Evolutionary conservation across 2,797 vertebrate genomes (phyloP).

Genomic region (Lates japonicus): DNA sequence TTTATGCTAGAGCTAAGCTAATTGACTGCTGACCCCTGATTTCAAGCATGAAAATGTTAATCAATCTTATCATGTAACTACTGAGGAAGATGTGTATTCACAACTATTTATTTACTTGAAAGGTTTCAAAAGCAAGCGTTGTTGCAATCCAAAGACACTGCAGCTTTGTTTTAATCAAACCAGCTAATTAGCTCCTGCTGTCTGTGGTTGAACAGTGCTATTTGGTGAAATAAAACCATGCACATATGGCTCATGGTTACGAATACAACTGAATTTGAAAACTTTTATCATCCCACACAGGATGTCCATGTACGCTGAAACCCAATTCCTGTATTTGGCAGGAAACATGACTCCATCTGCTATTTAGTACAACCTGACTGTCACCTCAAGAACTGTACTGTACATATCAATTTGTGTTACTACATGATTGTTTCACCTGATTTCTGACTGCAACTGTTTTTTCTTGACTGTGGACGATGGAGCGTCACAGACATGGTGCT

Average conservation of each 20-base stretch:
- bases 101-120: background rate
- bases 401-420: conserved; percentile 21
- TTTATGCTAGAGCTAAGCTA: conserved; percentile 8
- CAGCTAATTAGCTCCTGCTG: conserved; percentile 2
- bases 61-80: background rate
- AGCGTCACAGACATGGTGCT: conserved; percentile 76
- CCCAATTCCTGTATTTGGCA: conserved; percentile 23
- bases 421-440: background rate
- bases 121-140: background rate
- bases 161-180: background rate
- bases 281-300: conserved; percentile 8
- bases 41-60: background rate
- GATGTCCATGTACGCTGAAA: conserved; percentile 32
- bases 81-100: background rate
- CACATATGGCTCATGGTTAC: background rate
- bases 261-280: background rate
- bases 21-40: background rate
- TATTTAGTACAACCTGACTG: conserved; percentile 11
- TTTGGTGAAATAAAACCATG: background rate
- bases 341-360: conserved; percentile 20
- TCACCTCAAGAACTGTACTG: background rate
- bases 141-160: background rate
- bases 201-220: background rate
- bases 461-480: conserved; percentile 73
- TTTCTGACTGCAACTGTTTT: conserved; percentile 19